Evolutionary conservation across 1,140 invertebrate species (phyloP), one percentile per base, ranked within the genome.

Genomic region (Radopholus similis): DNA sequence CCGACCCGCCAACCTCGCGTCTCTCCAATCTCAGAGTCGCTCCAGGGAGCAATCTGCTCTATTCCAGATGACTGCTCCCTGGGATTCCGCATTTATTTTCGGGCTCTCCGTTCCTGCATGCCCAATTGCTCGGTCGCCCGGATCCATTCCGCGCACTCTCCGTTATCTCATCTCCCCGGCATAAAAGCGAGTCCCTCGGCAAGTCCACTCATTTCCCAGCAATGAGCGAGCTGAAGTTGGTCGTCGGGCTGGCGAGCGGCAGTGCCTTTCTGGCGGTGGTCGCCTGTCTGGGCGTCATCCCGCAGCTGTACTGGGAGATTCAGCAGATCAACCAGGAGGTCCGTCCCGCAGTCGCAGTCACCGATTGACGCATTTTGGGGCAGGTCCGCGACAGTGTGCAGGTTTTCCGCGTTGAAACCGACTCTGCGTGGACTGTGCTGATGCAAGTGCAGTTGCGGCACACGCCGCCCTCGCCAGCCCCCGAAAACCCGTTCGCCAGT

Each of bases 341-440:
- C 23, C n/a, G n/a, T n/a, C n/a, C n/a, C n/a, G n/a, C n/a, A n/a
- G n/a, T n/a, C n/a, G n/a, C n/a, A 51, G 13, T 0, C 18, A 47
- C 6, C 6, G 6, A 11, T 9, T 9, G 3, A 8, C 18, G 6
- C 44, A 42, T 47, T 47, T 59, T 42, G 26, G 40, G 23, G 49
- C 30, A 68, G 40, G 74, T 75, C 11, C 30, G 72, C 11, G 67
- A 68, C 32, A 75, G 75, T 13, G 75, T 75, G 11, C 65, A 75
- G 37, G 35, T 64, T 11, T 75, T 78, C 59, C 38, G 76, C 23
- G 73, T 65, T n/a, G 75, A 75, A 18, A 75, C 73, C 26, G 74
- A 75, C 44, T 70, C 71, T 30, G 75, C 73, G 34, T 75, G 73
- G 73, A 68, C 76, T 57, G 70, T 68, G 26, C 55, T 75, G 21